A percentile compares a stretch with the other conserved stretches of the same genome.
phyloP scores from a whole-genome alignment of 2,797 vertebrate species.

The Lutjanus campechanus region DNA sequence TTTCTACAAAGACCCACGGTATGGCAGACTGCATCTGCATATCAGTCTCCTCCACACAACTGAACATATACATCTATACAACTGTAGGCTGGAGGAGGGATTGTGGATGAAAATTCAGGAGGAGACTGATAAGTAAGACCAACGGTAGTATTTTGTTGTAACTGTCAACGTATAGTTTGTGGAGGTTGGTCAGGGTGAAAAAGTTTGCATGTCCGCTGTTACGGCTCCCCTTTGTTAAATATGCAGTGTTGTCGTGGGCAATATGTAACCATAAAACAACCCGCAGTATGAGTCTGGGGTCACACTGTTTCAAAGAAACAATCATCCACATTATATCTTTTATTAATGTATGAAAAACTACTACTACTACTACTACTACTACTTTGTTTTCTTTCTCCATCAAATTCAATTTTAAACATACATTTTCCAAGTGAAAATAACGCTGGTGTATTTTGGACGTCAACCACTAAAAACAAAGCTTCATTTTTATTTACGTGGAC shows the following conservation, averaged over 20 bases:
- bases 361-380: too few species aligned
- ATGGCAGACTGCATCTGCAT: not conserved
- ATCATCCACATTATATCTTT: constrained; percentile 2
- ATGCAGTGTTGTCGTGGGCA: constrained; percentile 31
- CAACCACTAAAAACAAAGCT: not conserved
- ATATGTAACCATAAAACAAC: constrained; percentile 66
- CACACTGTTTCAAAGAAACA: constrained; percentile 13
- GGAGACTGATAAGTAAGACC: not conserved
- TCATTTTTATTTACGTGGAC: not conserved
- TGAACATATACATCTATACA: not conserved
- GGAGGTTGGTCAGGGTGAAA: not conserved
- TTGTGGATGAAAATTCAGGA: constrained; percentile 15
- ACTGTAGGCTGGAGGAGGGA: not conserved
- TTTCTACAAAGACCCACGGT: not conserved
- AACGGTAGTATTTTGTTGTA: not conserved
- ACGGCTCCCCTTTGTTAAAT: constrained; percentile 29
- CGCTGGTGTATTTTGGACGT: not conserved
- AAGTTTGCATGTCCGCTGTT: not conserved
- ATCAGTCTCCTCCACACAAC: not conserved
- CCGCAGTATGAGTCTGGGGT: constrained; percentile 43
- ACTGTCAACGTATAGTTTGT: not conserved
- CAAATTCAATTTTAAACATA: not conserved
- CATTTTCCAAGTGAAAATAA: not conserved
- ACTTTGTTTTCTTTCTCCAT: not conserved
- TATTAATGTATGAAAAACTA: not conserved